Evolutionary conservation across 2,797 vertebrate species (phyloP).

Genomic region (Pangasius mekongensis): DNA sequence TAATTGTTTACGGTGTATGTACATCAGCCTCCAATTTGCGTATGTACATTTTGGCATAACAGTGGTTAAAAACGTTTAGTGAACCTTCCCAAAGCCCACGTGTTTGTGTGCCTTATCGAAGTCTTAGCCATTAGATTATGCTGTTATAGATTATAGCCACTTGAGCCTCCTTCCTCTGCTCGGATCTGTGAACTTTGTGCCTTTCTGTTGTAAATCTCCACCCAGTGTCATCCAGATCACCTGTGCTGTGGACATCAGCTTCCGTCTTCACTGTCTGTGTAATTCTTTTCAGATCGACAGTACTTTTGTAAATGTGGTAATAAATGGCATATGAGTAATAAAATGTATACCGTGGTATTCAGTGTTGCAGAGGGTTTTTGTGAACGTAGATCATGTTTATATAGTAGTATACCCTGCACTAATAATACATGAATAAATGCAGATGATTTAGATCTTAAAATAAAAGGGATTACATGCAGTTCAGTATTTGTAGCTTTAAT

Average conservation of each 20-base stretch:
- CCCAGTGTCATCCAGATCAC: conserved; percentile 41
- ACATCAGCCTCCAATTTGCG: background rate
- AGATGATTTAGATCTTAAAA: background rate
- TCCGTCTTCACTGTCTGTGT: conserved; percentile 41
- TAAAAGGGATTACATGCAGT: background rate
- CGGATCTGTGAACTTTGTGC: conserved; percentile 51
- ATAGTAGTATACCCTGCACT: background rate
- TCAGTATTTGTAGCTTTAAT: background rate
- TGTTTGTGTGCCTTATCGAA: conserved; percentile 58
- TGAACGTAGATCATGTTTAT: background rate
- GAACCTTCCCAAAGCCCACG: conserved; percentile 15
- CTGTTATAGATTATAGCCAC: background rate
- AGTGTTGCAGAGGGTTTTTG: background rate
- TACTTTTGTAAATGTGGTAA: conserved; percentile 61
- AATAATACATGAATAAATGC: background rate
- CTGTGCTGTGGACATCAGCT: conserved; percentile 41
- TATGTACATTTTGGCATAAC: conserved; percentile 21
- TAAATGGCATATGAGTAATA: conserved; percentile 51
- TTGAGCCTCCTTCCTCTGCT: conserved; percentile 37
- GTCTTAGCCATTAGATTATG: conserved; percentile 29
- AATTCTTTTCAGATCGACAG: conserved; percentile 45
- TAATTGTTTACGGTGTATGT: conserved; percentile 40
- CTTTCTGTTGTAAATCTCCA: conserved; percentile 48
- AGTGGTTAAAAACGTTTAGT: conserved; percentile 53
- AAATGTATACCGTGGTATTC: conserved; percentile 30